Conservation (phyloP, 2,113 vertebrate genomes). For the Mungos mungo region DNA sequence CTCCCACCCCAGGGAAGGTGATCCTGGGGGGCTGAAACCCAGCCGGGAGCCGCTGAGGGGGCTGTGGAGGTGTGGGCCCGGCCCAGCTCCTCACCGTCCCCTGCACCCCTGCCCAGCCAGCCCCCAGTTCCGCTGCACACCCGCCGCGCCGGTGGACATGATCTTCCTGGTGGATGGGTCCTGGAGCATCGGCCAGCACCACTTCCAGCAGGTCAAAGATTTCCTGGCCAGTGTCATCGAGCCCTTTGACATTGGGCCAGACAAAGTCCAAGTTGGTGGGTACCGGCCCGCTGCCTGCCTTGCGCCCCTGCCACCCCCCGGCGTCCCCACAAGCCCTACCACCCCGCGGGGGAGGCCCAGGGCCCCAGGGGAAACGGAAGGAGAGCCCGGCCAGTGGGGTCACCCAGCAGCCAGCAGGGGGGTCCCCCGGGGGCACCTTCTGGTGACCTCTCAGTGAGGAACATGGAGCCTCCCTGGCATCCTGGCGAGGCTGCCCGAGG, state of each 20-base stretch:
- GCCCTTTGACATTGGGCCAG: conserved; percentile 89
- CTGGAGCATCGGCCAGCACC: conserved; percentile 94
- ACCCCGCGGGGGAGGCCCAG: not conserved
- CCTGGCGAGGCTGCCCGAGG: not conserved
- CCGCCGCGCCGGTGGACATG: conserved; percentile 84
- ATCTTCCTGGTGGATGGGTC: conserved; percentile 95
- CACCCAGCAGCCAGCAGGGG: not conserved
- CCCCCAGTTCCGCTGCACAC: conserved; percentile 87
- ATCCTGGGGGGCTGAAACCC: not conserved
- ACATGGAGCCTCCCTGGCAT: not conserved
- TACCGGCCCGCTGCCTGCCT: not conserved
- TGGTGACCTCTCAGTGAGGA: not conserved
- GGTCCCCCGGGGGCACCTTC: not conserved
- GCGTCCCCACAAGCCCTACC: too few relatives aligned
- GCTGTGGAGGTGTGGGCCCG: not conserved
- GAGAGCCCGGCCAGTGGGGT: not conserved
- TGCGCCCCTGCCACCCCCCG: rapidly evolving
- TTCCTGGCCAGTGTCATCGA: conserved; percentile 91
- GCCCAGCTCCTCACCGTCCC: not conserved
- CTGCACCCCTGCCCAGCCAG: conserved; percentile 16
- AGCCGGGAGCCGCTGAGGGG: not conserved
- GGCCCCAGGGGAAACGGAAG: not conserved
- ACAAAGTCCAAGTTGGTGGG: conserved; percentile 93
- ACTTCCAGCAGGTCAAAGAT: conserved; percentile 93
- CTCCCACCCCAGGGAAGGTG: not conserved